phyloP scores from a whole-genome alignment of 2,888 invertebrate species.

The Monochamus alternatus region DNA sequence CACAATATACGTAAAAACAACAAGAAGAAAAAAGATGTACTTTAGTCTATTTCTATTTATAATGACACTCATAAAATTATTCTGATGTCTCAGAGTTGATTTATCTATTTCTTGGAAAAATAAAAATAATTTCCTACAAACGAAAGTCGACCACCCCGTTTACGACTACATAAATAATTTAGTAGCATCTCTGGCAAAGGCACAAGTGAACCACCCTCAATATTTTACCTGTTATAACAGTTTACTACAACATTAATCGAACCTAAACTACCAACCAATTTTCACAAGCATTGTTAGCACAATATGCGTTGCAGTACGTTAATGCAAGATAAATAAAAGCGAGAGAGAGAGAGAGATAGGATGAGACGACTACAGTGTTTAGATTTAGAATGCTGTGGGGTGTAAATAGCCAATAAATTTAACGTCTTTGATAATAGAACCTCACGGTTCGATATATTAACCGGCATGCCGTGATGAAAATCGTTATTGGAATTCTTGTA shows the following conservation, averaged over 20 bases:
- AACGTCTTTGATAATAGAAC: slow-evolving; percentile 47
- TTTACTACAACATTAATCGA: slow-evolving; percentile 4
- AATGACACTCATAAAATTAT: too few species aligned
- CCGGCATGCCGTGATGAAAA: slow-evolving; percentile 45
- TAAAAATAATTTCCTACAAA: too few species aligned
- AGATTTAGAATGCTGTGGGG: slow-evolving; percentile 42
- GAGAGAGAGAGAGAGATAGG: slow-evolving; percentile 8
- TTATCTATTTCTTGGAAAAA: too few species aligned
- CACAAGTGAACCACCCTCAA: not conserved
- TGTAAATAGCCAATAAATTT: slow-evolving; percentile 52
- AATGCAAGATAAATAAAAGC: slow-evolving; percentile 24
- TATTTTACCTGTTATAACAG: not conserved
- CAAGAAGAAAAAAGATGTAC: too few species aligned
- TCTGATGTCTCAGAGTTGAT: too few species aligned
- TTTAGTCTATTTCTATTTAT: too few species aligned
- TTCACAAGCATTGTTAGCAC: slow-evolving; percentile 17
- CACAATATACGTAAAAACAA: too few species aligned
- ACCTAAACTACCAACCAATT: not conserved
- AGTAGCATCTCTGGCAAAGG: not conserved
- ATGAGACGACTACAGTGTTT: slow-evolving; percentile 35
- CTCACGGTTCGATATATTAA: slow-evolving; percentile 40
- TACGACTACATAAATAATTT: too few species aligned
- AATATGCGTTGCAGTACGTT: slow-evolving; percentile 10
- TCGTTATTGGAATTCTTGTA: slow-evolving; percentile 49
- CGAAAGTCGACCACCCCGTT: too few species aligned